Conservation (phyloP, 2,888 invertebrate genomes). For the Chaetogeoica ovagalla region DNA sequence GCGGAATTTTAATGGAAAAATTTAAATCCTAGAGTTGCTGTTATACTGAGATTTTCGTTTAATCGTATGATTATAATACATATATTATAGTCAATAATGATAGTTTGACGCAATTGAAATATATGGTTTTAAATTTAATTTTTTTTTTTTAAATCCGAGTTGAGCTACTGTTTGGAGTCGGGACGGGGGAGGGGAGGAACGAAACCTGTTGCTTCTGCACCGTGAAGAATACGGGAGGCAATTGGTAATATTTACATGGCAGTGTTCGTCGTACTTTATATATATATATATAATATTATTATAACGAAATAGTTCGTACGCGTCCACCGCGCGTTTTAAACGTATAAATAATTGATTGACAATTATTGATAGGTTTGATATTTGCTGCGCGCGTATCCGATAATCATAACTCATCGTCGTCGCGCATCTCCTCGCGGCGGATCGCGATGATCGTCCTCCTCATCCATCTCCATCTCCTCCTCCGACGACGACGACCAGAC, state of each 20-base stretch:
- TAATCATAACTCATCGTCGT: constrained; percentile 40
- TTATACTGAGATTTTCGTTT: too few relatives aligned
- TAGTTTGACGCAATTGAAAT: background rate
- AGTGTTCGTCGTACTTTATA: background rate
- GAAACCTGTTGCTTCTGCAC: background rate
- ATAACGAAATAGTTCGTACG: background rate
- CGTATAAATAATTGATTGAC: constrained; percentile 31
- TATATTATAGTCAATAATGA: too few relatives aligned
- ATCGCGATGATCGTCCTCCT: background rate
- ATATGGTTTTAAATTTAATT: background rate
- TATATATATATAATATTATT: background rate
- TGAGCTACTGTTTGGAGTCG: background rate
- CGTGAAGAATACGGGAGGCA: too few relatives aligned
- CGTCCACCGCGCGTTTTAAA: background rate
- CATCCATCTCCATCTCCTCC: too few relatives aligned
- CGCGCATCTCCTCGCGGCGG: background rate
- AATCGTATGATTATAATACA: too few relatives aligned
- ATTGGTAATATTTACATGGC: too few relatives aligned
- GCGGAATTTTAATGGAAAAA: too few relatives aligned
- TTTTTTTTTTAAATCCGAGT: background rate
- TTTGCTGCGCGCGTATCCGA: constrained; percentile 41
- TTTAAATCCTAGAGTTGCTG: too few relatives aligned
- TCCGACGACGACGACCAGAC: background rate
- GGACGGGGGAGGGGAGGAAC: background rate
- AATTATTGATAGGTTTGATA: constrained; percentile 35